phyloP scores from a whole-genome alignment of 2,113 vertebrate species.

The Macaca fascicularis region T2T-MFA8v1.1 NC_088376.1:191162001-191162500 shows the following conservation, averaged over 20 bases:
- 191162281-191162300: background rate
- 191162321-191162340: background rate
- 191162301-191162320: background rate
- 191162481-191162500: constrained; percentile 27
- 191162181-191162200: background rate
- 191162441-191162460: background rate
- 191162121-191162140: background rate
- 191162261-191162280: background rate
- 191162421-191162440: background rate
- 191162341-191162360: background rate
- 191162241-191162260: background rate
- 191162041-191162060: background rate
- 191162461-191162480: background rate
- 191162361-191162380: background rate
- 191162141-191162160: background rate
- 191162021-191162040: background rate
- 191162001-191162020: constrained; percentile 27
- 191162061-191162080: background rate
- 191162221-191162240: background rate
- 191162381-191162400: background rate
- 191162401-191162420: background rate
- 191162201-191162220: background rate
- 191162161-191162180: background rate
- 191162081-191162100: background rate
- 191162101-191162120: background rate